Percentiles rank a stretch among this genome's conserved stretches.
Evolutionary conservation across 2,113 vertebrate species (phyloP).

Genomic region (Hippocampus comes): DNA sequence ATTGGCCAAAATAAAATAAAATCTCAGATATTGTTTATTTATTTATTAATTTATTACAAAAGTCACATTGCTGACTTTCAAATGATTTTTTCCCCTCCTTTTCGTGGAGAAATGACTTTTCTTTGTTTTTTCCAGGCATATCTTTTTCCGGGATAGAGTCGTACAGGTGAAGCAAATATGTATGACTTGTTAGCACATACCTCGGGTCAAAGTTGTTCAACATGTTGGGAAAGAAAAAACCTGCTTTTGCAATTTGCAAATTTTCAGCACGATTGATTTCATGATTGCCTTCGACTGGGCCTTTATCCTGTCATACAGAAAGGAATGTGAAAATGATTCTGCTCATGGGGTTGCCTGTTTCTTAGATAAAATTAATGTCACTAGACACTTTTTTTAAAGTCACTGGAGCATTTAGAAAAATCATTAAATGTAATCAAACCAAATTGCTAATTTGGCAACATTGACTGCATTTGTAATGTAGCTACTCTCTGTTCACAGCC

Average conservation of each 20-base stretch:
- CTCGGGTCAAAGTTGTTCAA: background rate
- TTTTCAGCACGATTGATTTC: background rate
- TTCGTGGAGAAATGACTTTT: too few species aligned
- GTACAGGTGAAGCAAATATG: background rate
- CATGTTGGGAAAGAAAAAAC: background rate
- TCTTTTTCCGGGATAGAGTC: too few species aligned
- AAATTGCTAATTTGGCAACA: background rate
- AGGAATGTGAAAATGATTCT: background rate
- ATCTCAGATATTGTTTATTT: too few species aligned
- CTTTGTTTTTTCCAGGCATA: too few species aligned
- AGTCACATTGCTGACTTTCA: too few species aligned
- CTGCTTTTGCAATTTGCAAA: background rate
- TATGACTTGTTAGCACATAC: background rate
- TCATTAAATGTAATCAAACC: background rate
- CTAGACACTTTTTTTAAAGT: background rate
- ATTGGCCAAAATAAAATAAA: too few species aligned
- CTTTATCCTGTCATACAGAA: background rate
- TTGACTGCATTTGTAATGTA: background rate
- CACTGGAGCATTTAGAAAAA: background rate
- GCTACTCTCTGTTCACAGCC: background rate
- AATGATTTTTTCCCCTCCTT: too few species aligned
- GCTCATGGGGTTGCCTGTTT: background rate
- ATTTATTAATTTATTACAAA: too few species aligned
- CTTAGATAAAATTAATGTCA: background rate
- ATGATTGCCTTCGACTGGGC: background rate